Base-by-base conservation (phyloP, 1,140 invertebrate genomes). In the Glossosoma conforme region DNA sequence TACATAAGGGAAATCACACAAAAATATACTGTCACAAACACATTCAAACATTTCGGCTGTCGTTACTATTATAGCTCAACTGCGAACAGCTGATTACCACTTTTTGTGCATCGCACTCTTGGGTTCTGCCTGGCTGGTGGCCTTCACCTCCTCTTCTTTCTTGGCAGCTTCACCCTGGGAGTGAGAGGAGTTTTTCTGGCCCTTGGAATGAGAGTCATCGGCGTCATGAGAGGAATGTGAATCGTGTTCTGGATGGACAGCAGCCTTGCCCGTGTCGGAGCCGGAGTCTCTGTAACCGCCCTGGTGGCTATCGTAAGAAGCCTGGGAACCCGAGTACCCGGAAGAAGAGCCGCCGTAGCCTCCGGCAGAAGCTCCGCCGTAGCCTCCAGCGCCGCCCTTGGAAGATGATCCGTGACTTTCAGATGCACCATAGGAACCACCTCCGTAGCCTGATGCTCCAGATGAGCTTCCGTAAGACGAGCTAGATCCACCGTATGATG, bases 311-410 rank as follows among this genome's bases (percentile, higher is more conserved):
- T 66, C 95, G 95, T 28, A 98, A 98, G 73, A 95, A 95, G 50
- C 98, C 98, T 70, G 96, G 98, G 66, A 97, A 98, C 74, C 93
- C 93, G 22, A 95, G 95, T 9, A 98, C 96, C 18, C 98, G 98
- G 64, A 95, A 96, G 60, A 77, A 76, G 65, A 78, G 71, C 63
- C 72, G 65, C 13, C 62, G 68, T 0, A 68, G 71, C 10, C 59
- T 76, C 10, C 76, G 76, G 3, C 72, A 72, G 57, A 70, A 68
- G 1, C 69, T 66, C 2, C 70, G 73, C 70, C 57, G 66, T 69
- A 3, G 61, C 70, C 22, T 63, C 64, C 20, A 67, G 64, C 22
- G 65, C 69, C 17, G 56, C 60, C 1, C 63, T 70, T 45, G 36
- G 10, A 3, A n/a, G 32, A 11, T 33, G 32, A 15, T 3, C 69